Percentiles rank a stretch among this genome's conserved stretches.
phyloP scores from a whole-genome alignment of 2,113 vertebrate genomes.

The Cavia porcellus region DNA sequence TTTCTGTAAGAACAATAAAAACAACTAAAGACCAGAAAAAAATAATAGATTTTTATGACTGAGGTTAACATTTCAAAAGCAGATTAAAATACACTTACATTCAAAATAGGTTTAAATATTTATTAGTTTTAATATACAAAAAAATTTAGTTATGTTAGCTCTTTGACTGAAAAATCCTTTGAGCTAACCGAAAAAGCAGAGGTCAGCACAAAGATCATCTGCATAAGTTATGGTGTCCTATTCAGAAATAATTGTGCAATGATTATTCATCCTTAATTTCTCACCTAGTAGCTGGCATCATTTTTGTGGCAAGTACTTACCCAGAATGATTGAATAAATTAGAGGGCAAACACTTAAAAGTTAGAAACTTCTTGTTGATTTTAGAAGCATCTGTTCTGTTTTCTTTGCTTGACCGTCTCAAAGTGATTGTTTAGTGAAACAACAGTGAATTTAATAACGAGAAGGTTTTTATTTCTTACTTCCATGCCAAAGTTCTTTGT shows the following conservation, averaged over 20 bases:
- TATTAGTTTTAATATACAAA: conserved; percentile 45
- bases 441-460: neutral
- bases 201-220: neutral
- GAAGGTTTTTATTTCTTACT: neutral
- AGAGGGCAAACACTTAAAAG: conserved; percentile 3
- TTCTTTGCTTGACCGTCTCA: neutral
- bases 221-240: neutral
- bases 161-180: neutral
- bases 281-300: neutral
- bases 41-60: neutral
- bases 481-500: neutral
- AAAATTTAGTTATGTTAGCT: neutral
- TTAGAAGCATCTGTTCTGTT: neutral
- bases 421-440: neutral
- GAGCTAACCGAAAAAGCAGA: neutral
- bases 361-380: neutral
- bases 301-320: neutral
- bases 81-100: conserved; percentile 21
- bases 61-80: conserved; percentile 40
- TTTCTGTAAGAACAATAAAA: conserved; percentile 36
- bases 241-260: conserved; percentile 23
- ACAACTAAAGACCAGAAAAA: conserved; percentile 17
- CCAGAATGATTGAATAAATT: neutral
- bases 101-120: neutral
- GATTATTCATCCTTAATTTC: conserved; percentile 36